Base-by-base conservation (phyloP, 2,797 vertebrate species). In the Acomys russatus region DNA sequence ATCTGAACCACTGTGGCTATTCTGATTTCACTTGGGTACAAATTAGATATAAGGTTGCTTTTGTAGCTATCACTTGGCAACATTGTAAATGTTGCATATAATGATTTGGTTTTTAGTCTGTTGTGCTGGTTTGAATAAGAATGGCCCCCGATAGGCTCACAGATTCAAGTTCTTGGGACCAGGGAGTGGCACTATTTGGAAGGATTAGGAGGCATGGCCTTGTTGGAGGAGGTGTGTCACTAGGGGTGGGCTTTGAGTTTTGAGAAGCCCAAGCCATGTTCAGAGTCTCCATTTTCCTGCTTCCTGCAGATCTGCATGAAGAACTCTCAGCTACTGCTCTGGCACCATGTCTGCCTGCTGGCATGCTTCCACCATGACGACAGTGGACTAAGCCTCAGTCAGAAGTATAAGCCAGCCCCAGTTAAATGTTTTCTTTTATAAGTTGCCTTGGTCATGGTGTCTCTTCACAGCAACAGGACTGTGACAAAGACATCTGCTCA, bases 1-100 rank as follows among this genome's bases (percentile, higher is more conserved):
- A 38, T 78, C n/a, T 23, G 70, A 49, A 51, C 44, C 77, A 63
- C 28, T 61, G 33, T 79, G 14, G 64, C n/a, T 91, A 7, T 90
- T 90, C 94, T 66, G 38, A 77, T 90, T 61, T 83, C 38, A 77
- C 18, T 44, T 78, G 10, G 22, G 38, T 63, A 68, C 89, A 93
- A 84, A 70, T 61, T 64, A 95, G 59, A 80, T n/a, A 25, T 54
- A 18, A 88, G 22, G 6, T 61, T 79, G 38, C 20, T 88, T 85
- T 85, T 91, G n/a, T n/a, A 86, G 74, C 63, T 44, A 54, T 63
- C 44, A 79, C 28, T 74, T 68, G 17, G 11, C 38, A 56, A 61
- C 9, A 71, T 78, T 78, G 76, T n/a, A 63, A 86, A 92, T 85
- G 25, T 14, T 79, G 49, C 66, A 38, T 95, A 59, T 25, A 56